Percentiles rank a stretch among this genome's conserved stretches.
Evolutionary conservation across 2,797 vertebrate species (phyloP).

Genomic region (Naso thynnoides): DNA sequence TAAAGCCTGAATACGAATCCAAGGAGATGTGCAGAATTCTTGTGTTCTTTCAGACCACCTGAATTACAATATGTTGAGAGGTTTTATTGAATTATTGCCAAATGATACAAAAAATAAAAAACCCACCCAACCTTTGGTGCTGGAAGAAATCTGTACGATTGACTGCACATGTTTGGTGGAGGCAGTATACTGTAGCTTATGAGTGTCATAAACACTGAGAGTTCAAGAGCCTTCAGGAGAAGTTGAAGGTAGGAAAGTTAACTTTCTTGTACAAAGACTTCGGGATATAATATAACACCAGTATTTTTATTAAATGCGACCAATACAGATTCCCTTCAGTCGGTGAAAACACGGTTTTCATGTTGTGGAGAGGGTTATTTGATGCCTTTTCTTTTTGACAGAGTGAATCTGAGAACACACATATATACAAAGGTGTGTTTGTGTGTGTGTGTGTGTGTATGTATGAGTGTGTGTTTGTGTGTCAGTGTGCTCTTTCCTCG

Average conservation of each 20-base stretch:
- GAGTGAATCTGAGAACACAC: conserved; percentile 27
- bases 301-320: conserved; percentile 20
- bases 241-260: conserved; percentile 4
- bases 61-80: too few species aligned
- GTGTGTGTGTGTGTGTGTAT: conserved; percentile 18
- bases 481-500: conserved; percentile 28
- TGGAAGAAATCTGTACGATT: neutral
- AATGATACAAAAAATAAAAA: too few species aligned
- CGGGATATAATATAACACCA: conserved; percentile 13
- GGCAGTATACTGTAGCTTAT: neutral
- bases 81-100: too few species aligned
- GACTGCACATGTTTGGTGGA: neutral
- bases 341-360: conserved; percentile 18
- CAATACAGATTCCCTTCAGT: conserved; percentile 5
- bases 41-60: too few species aligned
- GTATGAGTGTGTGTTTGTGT: conserved; percentile 12
- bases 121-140: too few species aligned
- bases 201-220: neutral
- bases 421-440: conserved; percentile 6
- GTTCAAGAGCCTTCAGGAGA: neutral
- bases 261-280: conserved; percentile 12
- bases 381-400: conserved; percentile 21
- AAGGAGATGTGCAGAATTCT: too few species aligned
- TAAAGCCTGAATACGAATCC: too few species aligned
- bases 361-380: conserved; percentile 14